Conservation (phyloP, 2,113 vertebrate genomes). For the rabbit (Oryctolagus cuniculus) region DNA sequence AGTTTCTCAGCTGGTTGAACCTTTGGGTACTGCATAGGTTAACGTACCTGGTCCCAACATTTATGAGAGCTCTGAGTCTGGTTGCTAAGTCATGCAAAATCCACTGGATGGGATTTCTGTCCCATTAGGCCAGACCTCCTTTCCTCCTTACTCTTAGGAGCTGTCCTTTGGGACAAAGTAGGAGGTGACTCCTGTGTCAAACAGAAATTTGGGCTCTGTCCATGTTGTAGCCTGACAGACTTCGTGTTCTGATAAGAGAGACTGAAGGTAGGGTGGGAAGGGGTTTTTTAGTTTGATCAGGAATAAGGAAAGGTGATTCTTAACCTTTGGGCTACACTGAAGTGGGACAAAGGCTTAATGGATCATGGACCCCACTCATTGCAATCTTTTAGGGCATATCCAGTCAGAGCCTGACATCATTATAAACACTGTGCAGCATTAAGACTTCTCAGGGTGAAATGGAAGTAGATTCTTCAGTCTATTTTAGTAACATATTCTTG, state of each 20-base stretch:
- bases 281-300: background rate
- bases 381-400: background rate
- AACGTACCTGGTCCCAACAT: slow-evolving; percentile 4
- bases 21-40: background rate
- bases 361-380: background rate
- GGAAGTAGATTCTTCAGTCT: background rate
- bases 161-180: slow-evolving; percentile 21
- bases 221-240: background rate
- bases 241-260: background rate
- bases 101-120: background rate
- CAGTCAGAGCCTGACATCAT: background rate
- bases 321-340: background rate
- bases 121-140: background rate
- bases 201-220: slow-evolving; percentile 26
- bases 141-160: background rate
- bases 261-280: background rate
- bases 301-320: background rate
- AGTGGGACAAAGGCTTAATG: background rate
- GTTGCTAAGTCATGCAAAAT: background rate
- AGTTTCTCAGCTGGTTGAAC: too few species aligned
- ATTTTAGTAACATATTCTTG: slow-evolving; percentile 47
- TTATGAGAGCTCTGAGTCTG: background rate
- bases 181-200: background rate
- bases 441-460: slow-evolving; percentile 31
- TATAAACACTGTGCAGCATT: background rate